phyloP scores from a whole-genome alignment of 2,113 vertebrate genomes.

The Dunckerocampus dactyliophorus region DNA sequence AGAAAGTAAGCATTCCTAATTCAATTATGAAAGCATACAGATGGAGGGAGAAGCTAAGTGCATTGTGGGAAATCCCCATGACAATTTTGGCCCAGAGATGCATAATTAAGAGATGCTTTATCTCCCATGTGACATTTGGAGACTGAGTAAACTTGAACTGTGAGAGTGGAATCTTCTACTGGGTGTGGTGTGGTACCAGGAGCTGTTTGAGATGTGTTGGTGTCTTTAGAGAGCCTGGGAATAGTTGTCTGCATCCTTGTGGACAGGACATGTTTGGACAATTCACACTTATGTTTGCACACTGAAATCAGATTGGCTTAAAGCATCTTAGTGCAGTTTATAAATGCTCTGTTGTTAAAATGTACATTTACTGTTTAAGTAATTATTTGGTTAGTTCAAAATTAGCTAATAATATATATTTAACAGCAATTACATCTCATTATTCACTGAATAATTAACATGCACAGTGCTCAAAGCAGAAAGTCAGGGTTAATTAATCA shows the following conservation, averaged over 20 bases:
- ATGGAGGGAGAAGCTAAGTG: not conserved
- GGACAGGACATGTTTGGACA: not conserved
- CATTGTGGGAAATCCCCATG: not conserved
- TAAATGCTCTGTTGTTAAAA: too few relatives aligned
- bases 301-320: not conserved
- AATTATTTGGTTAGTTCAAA: too few relatives aligned
- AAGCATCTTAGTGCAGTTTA: not conserved
- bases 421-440: too few relatives aligned
- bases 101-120: not conserved
- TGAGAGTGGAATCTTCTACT: not conserved
- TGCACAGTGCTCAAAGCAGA: too few relatives aligned
- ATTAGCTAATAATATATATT: too few relatives aligned
- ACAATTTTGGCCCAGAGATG: not conserved
- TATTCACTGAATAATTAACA: too few relatives aligned
- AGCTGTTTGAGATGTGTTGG: not conserved
- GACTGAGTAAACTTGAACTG: not conserved
- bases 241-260: not conserved
- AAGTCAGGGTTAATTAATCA: too few relatives aligned
- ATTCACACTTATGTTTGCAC: not conserved
- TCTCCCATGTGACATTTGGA: not conserved
- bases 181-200: not conserved
- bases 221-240: not conserved
- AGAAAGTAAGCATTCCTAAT: not conserved
- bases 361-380: too few relatives aligned
- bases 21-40: not conserved